Evolutionary conservation across 1,140 invertebrate species (phyloP).

Genomic region (Belonocnema kinseyi): DNA sequence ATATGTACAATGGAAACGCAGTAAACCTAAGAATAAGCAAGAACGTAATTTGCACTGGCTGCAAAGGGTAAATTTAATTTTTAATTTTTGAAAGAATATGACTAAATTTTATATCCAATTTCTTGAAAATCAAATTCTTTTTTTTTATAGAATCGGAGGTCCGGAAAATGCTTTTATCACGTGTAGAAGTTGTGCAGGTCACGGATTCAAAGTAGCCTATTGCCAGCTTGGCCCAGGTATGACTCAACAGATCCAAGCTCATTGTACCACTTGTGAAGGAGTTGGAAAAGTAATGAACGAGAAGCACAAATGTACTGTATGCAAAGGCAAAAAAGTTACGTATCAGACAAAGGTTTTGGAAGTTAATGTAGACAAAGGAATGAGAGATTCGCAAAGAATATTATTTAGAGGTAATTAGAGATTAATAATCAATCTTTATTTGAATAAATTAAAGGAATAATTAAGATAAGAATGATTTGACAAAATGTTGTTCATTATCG

Average conservation of each 20-base stretch:
- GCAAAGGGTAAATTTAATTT: not conserved
- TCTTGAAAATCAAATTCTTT: not conserved
- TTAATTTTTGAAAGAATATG: not conserved
- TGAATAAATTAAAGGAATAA: too few relatives aligned
- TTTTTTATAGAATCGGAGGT: not conserved
- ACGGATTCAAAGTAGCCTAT: not conserved
- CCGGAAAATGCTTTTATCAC: not conserved
- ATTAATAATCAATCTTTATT: too few relatives aligned
- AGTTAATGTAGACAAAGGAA: slow-evolving; percentile 15
- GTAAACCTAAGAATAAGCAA: not conserved
- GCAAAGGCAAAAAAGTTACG: slow-evolving; percentile 20
- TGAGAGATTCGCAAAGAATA: slow-evolving; percentile 14
- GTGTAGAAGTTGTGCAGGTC: slow-evolving; percentile 6
- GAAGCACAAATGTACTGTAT: not conserved
- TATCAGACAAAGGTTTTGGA: not conserved
- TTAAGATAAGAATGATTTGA: too few relatives aligned
- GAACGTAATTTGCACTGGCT: not conserved
- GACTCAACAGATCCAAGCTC: not conserved
- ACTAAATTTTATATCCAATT: too few relatives aligned
- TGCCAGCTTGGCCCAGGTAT: not conserved
- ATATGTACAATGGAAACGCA: slow-evolving; percentile 19
- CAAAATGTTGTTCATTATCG: too few relatives aligned
- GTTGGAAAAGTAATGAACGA: not conserved
- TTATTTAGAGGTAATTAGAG: not conserved
- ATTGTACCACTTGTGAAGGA: not conserved